phyloP scores from a whole-genome alignment of 2,888 invertebrate species.

The Gisinianus flammeolus region DNA sequence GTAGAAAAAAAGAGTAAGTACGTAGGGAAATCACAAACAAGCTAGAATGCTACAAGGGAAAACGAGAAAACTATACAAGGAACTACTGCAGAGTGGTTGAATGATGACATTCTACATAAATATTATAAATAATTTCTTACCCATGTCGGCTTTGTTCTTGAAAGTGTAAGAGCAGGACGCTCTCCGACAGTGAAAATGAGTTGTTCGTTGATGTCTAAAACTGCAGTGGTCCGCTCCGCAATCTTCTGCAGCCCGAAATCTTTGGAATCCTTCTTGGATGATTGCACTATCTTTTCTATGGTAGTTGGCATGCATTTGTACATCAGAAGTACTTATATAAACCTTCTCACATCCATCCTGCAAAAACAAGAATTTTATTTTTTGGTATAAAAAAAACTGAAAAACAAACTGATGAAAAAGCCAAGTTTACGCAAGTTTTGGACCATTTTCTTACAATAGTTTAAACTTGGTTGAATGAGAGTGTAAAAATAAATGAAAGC shows the following conservation, averaged over 20 bases:
- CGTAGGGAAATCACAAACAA: neutral
- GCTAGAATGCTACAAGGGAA: neutral
- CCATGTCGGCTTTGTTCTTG: constrained; percentile 99
- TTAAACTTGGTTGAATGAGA: neutral
- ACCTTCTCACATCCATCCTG: constrained; percentile 78
- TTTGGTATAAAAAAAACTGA: constrained; percentile 15
- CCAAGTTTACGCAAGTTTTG: no score
- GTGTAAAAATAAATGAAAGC: constrained; percentile 9
- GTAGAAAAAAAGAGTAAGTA: constrained; percentile 19
- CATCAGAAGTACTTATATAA: constrained; percentile 97
- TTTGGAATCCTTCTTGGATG: constrained; percentile 95
- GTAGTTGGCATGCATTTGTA: constrained; percentile 99
- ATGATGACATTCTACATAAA: constrained; percentile 23
- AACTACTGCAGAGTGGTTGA: constrained; percentile 15
- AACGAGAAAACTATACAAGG: neutral
- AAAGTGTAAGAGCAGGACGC: constrained; percentile 92
- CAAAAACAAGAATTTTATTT: constrained; percentile 36
- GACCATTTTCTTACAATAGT: no score
- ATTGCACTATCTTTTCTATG: constrained; percentile 98
- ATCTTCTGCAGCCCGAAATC: constrained; percentile 94
- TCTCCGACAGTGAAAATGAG: constrained; percentile 95
- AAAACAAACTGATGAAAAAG: constrained; percentile 16
- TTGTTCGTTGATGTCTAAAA: constrained; percentile 92
- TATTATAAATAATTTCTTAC: constrained; percentile 69
- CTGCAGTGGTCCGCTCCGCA: constrained; percentile 90